Base-by-base conservation (phyloP, 2,797 vertebrate genomes). In the Alosa sapidissima region DNA sequence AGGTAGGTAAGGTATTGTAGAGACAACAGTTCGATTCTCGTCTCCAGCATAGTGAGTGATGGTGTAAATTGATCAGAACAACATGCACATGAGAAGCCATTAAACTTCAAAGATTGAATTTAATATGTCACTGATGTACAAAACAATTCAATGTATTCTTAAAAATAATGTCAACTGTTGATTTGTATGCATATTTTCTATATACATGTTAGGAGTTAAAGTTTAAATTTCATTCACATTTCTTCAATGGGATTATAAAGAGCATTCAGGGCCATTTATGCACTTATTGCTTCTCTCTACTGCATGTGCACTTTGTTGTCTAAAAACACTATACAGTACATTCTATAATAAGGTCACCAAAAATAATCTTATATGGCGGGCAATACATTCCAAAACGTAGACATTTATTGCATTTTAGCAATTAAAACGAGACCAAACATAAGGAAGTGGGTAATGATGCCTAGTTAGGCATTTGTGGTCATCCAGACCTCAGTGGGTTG, bases 81-180 rank as follows among this genome's bases (percentile, higher is more conserved):
- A 47, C 16, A 78, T 36, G 36, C 16, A 47, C 36, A 47, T 21
- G 6, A 78, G 16, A 47, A 19, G 7, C 36, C 16, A 21, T 45
- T 78, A 81, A 86, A 84, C 87, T 88, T 90, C 84, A 87, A 91
- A 91, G 91, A 85, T 91, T 87, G 87, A 90, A 88, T 90, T 88
- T 81, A 86, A 83, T 90, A 19, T 87, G 84, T 90, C 87, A 88
- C 84, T 90, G 88, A 88, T 89, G 87, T 90, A 90, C 86, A 89
- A 90, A 95, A 93, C 91, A 94, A 93, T 87, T 93, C 88, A 51
- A 92, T 94, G 92, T 93, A 89, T 91, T 94, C 91, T 95, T 94
- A 95, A 96, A 96, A 95, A 95, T 95, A 95, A 95, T 93, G 91
- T 93, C 93, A 93, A 93, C 92, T 93, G 94, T 93, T 94, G 92